Base-by-base conservation (phyloP, 2,888 invertebrate species). In the Epinotia ramella region DNA sequence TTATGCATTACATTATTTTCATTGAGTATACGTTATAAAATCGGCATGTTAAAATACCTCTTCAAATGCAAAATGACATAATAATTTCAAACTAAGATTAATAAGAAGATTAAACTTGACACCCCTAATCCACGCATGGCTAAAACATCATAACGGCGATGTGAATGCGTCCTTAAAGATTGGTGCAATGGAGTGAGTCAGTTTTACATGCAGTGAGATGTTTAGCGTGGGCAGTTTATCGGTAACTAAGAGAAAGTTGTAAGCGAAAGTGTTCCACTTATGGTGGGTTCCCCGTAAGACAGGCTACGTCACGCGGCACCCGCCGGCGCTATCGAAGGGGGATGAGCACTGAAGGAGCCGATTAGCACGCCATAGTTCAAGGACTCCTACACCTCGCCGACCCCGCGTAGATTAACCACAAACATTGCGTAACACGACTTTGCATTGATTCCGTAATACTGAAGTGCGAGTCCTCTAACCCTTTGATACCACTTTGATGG, bases 291-390 rank as follows among this genome's bases (percentile, higher is more conserved):
- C 66, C 53, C 66, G 53, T 66, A 66, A 60, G 75, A 70, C 24
- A 53, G 59, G 77, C 77, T 78, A 79, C 78, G 70, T 77, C 77
- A 76, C 73, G 77, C 75, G 76, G 77, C 70, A 46, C 69, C 64
- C 62, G 63, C 73, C 59, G 53, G 18, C 12, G 66, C 62, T 60
- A 70, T 73, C 71, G 73, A 73, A 68, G 69, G 70, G 65, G 57
- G 75, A 71, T 71, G 75, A 70, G 80, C 80, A 81, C 80, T 82
- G 78, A 78, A 74, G 79, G 82, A 68, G 78, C 80, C 86, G 84
- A 87, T 86, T 86, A 86, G 82, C 92, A 91, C 91, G 91, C 90
- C 84, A 91, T 89, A 88, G 91, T 89, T 92, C 91, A 92, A 91
- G 92, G 92, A 82, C 89, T 85, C 77, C 7, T 49, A 40, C 76